Percentiles rank a stretch among this genome's conserved stretches.
Conservation (phyloP, 1,140 invertebrate species). For the Leptinotarsa defecta region DNA sequence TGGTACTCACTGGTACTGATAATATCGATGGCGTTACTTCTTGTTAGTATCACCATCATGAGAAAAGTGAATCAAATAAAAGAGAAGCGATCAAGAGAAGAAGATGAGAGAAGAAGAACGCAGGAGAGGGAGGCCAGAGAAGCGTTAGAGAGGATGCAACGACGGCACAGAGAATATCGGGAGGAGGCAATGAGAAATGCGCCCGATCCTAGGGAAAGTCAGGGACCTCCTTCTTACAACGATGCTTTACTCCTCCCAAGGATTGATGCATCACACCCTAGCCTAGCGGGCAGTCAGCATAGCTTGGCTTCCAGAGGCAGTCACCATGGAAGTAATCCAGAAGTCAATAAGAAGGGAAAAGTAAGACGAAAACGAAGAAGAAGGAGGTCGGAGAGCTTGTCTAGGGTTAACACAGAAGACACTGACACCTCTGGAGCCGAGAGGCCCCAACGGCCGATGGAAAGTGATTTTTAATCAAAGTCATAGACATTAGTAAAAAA, state of each 20-base stretch:
- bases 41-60: constrained; percentile 59
- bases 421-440: constrained; percentile 28
- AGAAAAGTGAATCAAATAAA: constrained; percentile 60
- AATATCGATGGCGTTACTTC: constrained; percentile 57
- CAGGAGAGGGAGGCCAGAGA: constrained; percentile 60
- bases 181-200: constrained; percentile 60
- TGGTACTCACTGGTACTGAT: constrained; percentile 64
- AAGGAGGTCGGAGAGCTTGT: constrained; percentile 48
- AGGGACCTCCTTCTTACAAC: constrained; percentile 71
- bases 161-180: constrained; percentile 62
- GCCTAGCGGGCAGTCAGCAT: constrained; percentile 60
- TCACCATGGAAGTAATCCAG: constrained; percentile 49
- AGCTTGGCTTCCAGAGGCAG: constrained; percentile 53
- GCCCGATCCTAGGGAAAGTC: constrained; percentile 66
- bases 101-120: constrained; percentile 54
- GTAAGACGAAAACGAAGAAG: constrained; percentile 50
- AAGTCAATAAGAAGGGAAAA: constrained; percentile 56
- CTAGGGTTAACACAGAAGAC: constrained; percentile 39
- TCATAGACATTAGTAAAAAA: background rate
- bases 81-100: constrained; percentile 52
- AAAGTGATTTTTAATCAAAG: constrained; percentile 48
- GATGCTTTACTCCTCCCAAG: constrained; percentile 74
- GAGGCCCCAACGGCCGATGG: constrained; percentile 33
- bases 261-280: constrained; percentile 63
- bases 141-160: constrained; percentile 64